Evolutionary conservation across 2,888 invertebrate species (phyloP), one percentile per base, ranked within the genome.

Genomic region (Dromius quadrimaculatus): DNA sequence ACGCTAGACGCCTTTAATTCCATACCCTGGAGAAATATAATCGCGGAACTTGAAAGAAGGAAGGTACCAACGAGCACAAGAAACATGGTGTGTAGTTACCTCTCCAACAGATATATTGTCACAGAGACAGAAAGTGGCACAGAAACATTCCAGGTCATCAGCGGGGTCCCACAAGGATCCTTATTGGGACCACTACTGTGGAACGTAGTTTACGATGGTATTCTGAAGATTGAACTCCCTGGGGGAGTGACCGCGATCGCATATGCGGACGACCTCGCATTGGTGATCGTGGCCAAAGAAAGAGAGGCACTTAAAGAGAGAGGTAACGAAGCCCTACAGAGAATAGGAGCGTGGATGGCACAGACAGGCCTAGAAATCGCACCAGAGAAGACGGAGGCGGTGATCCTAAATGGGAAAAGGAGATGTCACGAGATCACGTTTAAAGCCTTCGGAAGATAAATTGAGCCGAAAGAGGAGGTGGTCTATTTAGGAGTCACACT

Each of bases 1-100:
- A 66, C 72, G 2, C 11, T 73, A 1, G 72, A 74, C 22, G 73
- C 74, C 9, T 73, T 73, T 64, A 72, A 74, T 23, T 38, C 71
- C 6, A 65, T 43, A 6, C 20, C 65, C 4, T 71, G 72, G 71
- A 19, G 62, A 2, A 47, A 20, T 8, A 73, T 73, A 19, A 19
- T 65, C 3, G 19, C 61, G n/a, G 61, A 41, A 50, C 32, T 74
- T 2, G 9, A n/a, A 15, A 50, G 23, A 2, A 65, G 54, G 23
- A 34, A 36, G 6, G 34, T 73, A 2, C 4, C 61, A n/a, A n/a
- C 45, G 19, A 50, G 65, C 54, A 17, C 73, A 23, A 1, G 2
- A 54, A 20, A n/a, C 8, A 20, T 9, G 28, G 4, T n/a, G 6
- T 9, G 28, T 1, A 17, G 41, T 11, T 62, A 62, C 32, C n/a